Conservation (phyloP, 37 sponge, comb jelly and placozoan species). For the Theonella swinhoei region DNA sequence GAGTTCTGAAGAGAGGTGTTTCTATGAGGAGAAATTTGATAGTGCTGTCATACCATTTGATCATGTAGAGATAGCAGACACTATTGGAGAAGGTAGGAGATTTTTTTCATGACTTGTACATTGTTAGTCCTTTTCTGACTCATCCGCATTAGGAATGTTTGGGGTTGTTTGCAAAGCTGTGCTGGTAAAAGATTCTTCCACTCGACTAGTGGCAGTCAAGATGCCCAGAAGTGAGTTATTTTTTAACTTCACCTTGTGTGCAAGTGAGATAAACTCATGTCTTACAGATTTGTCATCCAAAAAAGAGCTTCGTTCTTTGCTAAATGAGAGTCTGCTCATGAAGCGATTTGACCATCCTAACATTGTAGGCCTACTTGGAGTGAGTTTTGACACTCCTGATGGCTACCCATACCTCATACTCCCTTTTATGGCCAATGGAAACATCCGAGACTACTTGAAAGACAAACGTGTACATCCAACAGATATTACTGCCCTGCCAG, state of each 20-base stretch:
- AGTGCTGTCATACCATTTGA: neutral
- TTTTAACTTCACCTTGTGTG: too few species aligned
- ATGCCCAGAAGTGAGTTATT: neutral
- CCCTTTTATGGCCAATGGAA: constrained; percentile 34
- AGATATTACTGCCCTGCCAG: constrained; percentile 11
- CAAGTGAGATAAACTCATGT: too few species aligned
- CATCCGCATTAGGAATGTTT: neutral
- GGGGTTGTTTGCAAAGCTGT: neutral
- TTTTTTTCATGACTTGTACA: neutral
- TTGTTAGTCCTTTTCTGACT: neutral
- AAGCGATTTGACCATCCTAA: constrained; percentile 28
- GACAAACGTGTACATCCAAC: neutral
- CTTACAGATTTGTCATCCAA: neutral
- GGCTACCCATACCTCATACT: constrained; percentile 27
- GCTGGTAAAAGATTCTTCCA: neutral
- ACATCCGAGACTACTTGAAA: constrained; percentile 23
- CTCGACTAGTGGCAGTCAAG: neutral
- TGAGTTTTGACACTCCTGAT: constrained; percentile 38
- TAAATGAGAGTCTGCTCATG: constrained; percentile 28
- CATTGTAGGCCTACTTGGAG: constrained; percentile 16
- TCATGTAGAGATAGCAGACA: neutral
- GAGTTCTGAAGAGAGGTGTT: neutral
- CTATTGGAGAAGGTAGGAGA: neutral
- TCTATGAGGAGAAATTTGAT: neutral
- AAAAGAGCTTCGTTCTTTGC: neutral